Conservation (phyloP, 2,888 invertebrate species). For the Zelleria hepariella region DNA sequence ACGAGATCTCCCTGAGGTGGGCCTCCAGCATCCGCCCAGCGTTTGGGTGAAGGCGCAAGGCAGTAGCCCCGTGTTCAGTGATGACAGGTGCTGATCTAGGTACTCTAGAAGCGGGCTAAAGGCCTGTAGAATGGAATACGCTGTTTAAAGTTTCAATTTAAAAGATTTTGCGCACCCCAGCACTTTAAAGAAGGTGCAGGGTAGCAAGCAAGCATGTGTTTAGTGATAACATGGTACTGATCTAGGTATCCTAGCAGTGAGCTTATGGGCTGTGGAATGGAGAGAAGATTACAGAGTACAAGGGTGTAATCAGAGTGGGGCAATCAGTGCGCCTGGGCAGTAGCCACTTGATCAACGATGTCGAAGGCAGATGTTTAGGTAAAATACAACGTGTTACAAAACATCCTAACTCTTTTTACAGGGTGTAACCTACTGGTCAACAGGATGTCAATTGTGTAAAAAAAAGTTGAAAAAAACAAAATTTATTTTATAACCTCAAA, state of each 20-base stretch:
- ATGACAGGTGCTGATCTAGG: constrained; percentile 87
- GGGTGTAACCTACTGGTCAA: too few species aligned
- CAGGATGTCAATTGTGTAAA: too few species aligned
- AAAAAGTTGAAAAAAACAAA: too few species aligned
- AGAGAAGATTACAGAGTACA: too few species aligned
- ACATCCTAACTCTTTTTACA: too few species aligned
- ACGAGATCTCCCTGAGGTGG: constrained; percentile 83
- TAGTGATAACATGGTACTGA: constrained; percentile 84
- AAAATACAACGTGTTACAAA: too few species aligned
- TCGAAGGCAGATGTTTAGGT: constrained; percentile 88
- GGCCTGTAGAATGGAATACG: constrained; percentile 72
- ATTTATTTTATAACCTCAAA: too few species aligned
- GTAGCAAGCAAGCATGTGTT: constrained; percentile 88
- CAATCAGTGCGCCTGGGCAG: constrained; percentile 88
- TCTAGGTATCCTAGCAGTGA: constrained; percentile 93
- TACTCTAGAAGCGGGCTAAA: constrained; percentile 92
- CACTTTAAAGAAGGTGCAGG: constrained; percentile 88
- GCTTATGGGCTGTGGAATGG: constrained; percentile 84
- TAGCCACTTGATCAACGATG: constrained; percentile 86
- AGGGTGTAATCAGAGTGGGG: too few species aligned
- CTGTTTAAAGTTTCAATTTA: too few species aligned
- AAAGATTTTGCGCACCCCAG: constrained; percentile 53
- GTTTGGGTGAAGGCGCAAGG: constrained; percentile 90
- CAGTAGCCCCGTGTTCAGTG: constrained; percentile 86
- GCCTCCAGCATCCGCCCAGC: constrained; percentile 85